Base-by-base conservation (phyloP, 2,113 vertebrate species). In the Beaufortia kweichowensis region DNA sequence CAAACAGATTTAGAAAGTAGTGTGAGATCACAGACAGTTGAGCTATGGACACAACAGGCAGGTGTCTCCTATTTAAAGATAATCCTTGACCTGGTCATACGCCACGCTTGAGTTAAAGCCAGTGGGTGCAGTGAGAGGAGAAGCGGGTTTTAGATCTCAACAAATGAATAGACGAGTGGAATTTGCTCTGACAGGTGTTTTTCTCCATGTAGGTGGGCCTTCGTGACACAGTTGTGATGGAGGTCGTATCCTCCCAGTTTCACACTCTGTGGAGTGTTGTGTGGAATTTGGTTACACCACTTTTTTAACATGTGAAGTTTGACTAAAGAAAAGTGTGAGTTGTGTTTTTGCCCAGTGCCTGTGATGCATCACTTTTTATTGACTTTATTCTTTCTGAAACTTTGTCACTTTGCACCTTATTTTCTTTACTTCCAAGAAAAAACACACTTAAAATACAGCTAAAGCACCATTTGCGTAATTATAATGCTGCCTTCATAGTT, bases 1-100 rank as follows among this genome's bases (percentile, higher is more conserved):
- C 72, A 72, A 74, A 83, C 88, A 35, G 21, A 87, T 89, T 84
- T 87, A 84, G 87, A 86, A 86, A 82, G 83, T 63, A 75, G 81
- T 81, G 79, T 86, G 82, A 84, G 82, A 83, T 83, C 75, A 82
- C 62, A 90, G 84, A 81, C 81, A 84, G 84, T 77, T 66, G 63
- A 79, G 74, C 79, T 79, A 84, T 85, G 83, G 77, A 78, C 82
- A 81, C 72, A 89, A 82, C 64, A 72, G 83, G 85, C 88, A 88
- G 89, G 87, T 90, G 87, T 85, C 73, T 82, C 81, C 88, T 91
- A 90, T 90, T 87, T 88, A 82, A 85, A 88, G 87, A 76, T 50
- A 73, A 84, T 81, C 88, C 87, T 91, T 88, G 88, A 90, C 84
- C 86, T 79, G 79, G 57, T 83, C 55, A 33, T 80, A 72, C 76